Percentiles rank a stretch among this genome's conserved stretches.
These are phyloP conservation scores for Trichechus manatus DNA, from an alignment of 2,113 vertebrate species.

Conservation along the genomic window DNA sequence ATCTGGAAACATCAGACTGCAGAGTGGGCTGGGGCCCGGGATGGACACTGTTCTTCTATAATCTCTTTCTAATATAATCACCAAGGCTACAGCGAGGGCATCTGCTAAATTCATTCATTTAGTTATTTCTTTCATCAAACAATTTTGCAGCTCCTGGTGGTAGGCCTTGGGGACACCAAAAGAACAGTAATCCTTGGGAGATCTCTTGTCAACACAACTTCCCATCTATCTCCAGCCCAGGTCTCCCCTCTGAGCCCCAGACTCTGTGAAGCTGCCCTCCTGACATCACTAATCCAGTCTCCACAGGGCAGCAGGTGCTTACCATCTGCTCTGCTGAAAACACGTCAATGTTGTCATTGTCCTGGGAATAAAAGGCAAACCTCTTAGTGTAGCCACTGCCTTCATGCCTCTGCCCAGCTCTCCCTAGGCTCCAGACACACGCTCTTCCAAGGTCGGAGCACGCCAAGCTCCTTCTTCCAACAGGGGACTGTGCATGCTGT, in stretches of 20 bases:
- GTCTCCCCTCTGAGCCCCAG: not conserved
- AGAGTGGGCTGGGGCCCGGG: fast-evolving
- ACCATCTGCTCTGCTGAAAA: not conserved
- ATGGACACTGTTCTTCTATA: not conserved
- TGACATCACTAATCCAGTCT: not conserved
- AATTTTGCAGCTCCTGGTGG: not conserved
- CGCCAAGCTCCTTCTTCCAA: not conserved
- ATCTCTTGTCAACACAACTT: not conserved
- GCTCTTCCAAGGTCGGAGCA: not conserved
- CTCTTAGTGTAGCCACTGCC: not conserved
- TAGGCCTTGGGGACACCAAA: not conserved
- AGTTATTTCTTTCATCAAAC: not conserved
- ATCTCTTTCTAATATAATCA: not conserved
- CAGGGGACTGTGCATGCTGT: not conserved
- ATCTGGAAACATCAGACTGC: not conserved
- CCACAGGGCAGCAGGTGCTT: not conserved
- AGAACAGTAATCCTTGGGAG: not conserved
- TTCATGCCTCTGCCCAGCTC: not conserved
- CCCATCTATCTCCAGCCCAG: not conserved
- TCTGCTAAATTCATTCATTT: not conserved
- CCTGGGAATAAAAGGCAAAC: not conserved
- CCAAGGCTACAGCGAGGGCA: not conserved
- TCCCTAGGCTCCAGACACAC: not conserved
- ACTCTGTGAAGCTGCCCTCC: not conserved
- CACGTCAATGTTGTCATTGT: not conserved